Evolutionary conservation across 2,113 vertebrate genomes (phyloP), one percentile per base, ranked within the genome.

Genomic region (Varanus salvator): DNA sequence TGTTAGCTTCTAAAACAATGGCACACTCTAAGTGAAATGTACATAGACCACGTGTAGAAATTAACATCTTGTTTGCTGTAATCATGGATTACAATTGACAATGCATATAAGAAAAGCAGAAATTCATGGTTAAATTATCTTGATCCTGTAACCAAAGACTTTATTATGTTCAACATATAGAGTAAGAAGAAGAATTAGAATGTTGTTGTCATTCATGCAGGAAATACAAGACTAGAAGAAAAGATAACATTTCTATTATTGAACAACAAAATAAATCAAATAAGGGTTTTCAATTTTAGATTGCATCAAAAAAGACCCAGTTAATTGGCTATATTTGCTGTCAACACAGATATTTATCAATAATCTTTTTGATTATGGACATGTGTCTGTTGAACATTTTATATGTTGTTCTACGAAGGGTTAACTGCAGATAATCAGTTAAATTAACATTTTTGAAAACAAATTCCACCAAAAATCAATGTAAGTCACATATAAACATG

Each of bases 71-170:
- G 95, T 98, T 97, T 96, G 95, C 95, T 97, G 95, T 98, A 98
- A 99, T 98, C 98, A 97, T 96, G 97, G 98, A 99, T 98, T 99
- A 99, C 97, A 98, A 97, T 94, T 95, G 95, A 97, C 97, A 96
- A 95, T 97, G 97, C 97, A 97, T 97, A 97, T 97, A 97, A 97
- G 97, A 97, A 97, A 98, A 98, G 97, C 97, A 97, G 96, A 96
- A 97, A 97, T 96, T 96, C 95, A 94, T 96, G 95, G 89, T 86
- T 84, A 92, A 94, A 96, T 95, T 95, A 95, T 96, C 87, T 93
- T 94, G 91, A 96, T 92, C 82, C 95, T 94, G 94, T 95, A 95
- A 95, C 93, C 86, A 90, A 89, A 71, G 21, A 88, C 90, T 95
- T 89, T 92, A 87, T 93, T 81, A 94, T 96, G 95, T 84, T 76